Percentiles rank a stretch among this genome's conserved stretches.
phyloP scores from a whole-genome alignment of 2,113 vertebrate species.

The Chionomys nivalis region DNA sequence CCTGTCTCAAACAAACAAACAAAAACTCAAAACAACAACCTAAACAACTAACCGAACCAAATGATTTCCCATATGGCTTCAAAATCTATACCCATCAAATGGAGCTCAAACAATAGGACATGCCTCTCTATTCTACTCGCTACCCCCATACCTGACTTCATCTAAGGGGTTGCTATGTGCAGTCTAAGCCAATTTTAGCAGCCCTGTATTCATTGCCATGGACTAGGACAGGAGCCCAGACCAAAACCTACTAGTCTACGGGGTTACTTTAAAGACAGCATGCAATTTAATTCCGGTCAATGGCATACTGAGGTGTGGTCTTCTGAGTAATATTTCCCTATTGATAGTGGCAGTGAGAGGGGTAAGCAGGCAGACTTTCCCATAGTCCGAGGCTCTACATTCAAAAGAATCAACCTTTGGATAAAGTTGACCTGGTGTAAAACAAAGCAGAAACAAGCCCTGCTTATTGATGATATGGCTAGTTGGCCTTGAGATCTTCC shows the following conservation, averaged over 20 bases:
- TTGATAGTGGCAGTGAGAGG: neutral
- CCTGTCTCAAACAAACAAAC: no score
- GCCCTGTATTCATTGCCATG: neutral
- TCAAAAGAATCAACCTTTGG: neutral
- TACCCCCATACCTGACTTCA: neutral
- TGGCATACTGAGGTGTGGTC: neutral
- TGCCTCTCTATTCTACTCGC: no score
- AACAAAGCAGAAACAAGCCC: neutral
- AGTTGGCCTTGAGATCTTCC: neutral
- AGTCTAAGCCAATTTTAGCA: neutral
- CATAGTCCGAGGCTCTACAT: neutral
- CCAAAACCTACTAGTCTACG: neutral
- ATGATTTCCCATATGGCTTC: neutral
- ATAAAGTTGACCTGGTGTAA: neutral
- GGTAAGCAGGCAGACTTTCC: neutral
- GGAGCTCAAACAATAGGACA: neutral
- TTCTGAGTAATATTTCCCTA: slow-evolving; percentile 19
- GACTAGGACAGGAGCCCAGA: neutral
- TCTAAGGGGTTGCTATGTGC: neutral
- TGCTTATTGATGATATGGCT: neutral
- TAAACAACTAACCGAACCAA: neutral
- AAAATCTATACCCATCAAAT: neutral
- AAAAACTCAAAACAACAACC: neutral
- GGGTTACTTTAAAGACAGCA: neutral
- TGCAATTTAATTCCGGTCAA: neutral